Evolutionary conservation across 2,113 vertebrate genomes (phyloP).

Genomic region (Passer domesticus): DNA sequence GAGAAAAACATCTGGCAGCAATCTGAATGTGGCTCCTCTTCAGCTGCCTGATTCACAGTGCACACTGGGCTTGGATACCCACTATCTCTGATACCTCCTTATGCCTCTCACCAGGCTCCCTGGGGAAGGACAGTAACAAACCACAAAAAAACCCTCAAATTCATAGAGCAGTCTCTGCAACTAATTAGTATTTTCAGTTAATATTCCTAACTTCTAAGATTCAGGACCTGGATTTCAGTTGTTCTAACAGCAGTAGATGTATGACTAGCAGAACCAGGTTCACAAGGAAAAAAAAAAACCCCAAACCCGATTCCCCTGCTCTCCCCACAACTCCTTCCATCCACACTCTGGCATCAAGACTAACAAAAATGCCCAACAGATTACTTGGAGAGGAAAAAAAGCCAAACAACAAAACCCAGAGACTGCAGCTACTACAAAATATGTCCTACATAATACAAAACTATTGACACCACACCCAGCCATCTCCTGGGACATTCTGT

Average conservation of each 20-base stretch:
- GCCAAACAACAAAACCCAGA: neutral
- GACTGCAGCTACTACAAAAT: neutral
- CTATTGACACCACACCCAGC: neutral
- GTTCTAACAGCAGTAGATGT: neutral
- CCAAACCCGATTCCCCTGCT: fast-evolving
- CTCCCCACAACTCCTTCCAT: neutral
- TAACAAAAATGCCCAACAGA: neutral
- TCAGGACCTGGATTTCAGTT: neutral
- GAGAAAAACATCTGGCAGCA: slow-evolving; percentile 38
- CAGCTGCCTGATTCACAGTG: neutral
- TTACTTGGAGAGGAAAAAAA: neutral
- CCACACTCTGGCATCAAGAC: neutral
- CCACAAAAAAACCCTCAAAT: neutral
- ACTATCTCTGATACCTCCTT: neutral
- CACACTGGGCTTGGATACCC: neutral
- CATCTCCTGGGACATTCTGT: neutral
- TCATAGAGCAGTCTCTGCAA: neutral
- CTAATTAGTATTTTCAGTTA: neutral
- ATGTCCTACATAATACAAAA: neutral
- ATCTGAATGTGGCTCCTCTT: neutral
- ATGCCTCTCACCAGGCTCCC: neutral
- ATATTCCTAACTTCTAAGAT: neutral
- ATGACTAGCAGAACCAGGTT: neutral
- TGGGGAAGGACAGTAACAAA: neutral
- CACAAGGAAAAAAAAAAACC: neutral